A percentile compares a stretch with the other conserved stretches of the same genome.
phyloP scores from a whole-genome alignment of 2,888 invertebrate species.

The Ferrisia virgata region DNA sequence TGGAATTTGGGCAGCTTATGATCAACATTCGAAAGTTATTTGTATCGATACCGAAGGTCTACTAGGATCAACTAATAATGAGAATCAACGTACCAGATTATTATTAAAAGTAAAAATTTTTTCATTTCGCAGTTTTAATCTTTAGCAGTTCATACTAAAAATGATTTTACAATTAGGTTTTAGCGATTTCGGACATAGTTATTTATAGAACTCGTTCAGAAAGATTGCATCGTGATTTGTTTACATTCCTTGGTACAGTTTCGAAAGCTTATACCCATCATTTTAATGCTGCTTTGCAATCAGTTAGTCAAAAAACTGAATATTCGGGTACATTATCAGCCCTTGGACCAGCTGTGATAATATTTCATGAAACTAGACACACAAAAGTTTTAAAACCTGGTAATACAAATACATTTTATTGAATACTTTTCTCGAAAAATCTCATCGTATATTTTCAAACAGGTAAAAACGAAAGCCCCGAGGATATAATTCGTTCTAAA shows the following conservation, averaged over 20 bases:
- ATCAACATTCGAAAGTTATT: conserved; percentile 63
- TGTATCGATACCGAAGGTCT: conserved; percentile 80
- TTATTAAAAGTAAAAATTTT: conserved; percentile 62
- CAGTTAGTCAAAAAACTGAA: conserved; percentile 50
- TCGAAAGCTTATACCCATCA: conserved; percentile 71
- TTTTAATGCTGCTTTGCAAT: conserved; percentile 62
- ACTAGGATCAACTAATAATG: conserved; percentile 61
- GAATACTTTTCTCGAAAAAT: not conserved
- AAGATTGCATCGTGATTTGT: conserved; percentile 71
- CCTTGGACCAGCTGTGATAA: conserved; percentile 70
- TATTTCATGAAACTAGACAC: conserved; percentile 76
- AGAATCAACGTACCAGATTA: conserved; percentile 65
- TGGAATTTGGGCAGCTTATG: conserved; percentile 75
- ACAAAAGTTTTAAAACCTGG: conserved; percentile 64
- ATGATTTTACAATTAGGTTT: conserved; percentile 55
- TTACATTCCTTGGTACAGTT: conserved; percentile 71
- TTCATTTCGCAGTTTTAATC: not conserved
- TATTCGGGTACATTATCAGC: conserved; percentile 57
- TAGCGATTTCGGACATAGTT: conserved; percentile 78
- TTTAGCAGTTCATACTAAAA: not conserved
- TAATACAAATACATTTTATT: no score
- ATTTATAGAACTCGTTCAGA: conserved; percentile 74
- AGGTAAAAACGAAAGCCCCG: conserved; percentile 62
- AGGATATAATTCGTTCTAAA: conserved; percentile 61
- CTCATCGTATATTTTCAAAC: not conserved